Conservation (phyloP, 2,113 vertebrate genomes). For the Gallinago paraguaiae region DNA sequence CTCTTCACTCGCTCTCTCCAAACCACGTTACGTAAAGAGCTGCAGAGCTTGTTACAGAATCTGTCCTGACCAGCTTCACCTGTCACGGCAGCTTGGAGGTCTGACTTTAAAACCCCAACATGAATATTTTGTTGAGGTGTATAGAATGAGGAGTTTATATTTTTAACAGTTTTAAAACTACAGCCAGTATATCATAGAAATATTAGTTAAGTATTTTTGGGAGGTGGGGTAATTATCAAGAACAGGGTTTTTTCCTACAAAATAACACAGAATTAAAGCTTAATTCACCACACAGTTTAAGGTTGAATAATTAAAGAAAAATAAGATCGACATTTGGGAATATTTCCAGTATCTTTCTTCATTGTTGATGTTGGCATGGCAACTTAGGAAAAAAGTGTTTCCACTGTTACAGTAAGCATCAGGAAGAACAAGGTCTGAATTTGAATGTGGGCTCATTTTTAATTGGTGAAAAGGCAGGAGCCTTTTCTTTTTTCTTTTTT, state of each 20-base stretch:
- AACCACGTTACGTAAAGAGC: not conserved
- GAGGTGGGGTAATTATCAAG: not conserved
- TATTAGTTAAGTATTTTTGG: not conserved
- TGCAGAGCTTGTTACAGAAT: fast-evolving
- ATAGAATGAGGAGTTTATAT: not conserved
- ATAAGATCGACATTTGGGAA: not conserved
- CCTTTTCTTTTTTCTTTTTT: not conserved
- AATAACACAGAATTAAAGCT: not conserved
- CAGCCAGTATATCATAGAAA: not conserved
- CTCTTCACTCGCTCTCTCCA: not conserved
- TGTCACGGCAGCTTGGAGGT: not conserved
- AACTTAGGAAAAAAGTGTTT: not conserved
- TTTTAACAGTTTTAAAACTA: not conserved
- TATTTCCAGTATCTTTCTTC: not conserved
- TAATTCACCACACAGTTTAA: not conserved
- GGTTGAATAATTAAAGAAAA: slow-evolving; percentile 2
- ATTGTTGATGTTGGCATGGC: slow-evolving; percentile 31
- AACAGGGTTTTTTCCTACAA: not conserved
- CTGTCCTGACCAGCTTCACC: not conserved
- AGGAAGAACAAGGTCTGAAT: not conserved
- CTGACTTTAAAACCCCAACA: not conserved
- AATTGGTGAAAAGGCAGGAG: not conserved
- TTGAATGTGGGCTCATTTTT: not conserved
- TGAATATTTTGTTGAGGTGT: not conserved
- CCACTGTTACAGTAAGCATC: not conserved